Evolutionary conservation across 2,888 invertebrate genomes (phyloP), one percentile per base, ranked within the genome.

Genomic region (Rambutsinella grinnellia): DNA sequence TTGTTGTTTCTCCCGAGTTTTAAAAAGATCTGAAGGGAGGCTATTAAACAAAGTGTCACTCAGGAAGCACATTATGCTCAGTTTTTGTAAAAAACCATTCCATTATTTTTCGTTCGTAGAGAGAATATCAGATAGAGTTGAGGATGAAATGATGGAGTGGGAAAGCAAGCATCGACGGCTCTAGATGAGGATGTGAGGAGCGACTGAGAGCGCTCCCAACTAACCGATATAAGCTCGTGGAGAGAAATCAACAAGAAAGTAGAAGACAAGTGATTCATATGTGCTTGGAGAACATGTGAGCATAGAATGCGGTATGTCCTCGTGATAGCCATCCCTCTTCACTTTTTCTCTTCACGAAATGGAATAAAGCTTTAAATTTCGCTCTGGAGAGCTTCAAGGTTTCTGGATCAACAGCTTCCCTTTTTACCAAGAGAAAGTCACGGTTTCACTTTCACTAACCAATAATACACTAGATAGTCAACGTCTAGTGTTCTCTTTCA

Each of bases 221-320:
- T 56, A 54, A 54, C 53, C 47, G 60, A 53, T 60, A 58, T 76
- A 76, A 76, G 76, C 70, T 65, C 36, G 53, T 57, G 54, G 36
- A 76, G 65, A 76, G 54, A 76, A 76, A 66, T 76, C 76, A 76
- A 76, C 76, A 76, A 76, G 76, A 76, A 76, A 76, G 70, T 76
- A 76, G 60, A 61, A 70, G 60, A 76, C 49, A 58, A 76, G 66
- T 70, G 56, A 76, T 70, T 66, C 76, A 70, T 76, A 65, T 66
- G 57, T 70, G 44, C 66, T 51, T 54, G 65, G 60, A 60, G 53
- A 54, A 26, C 36, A 53, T 66, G 54, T 44, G 44, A 53, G 66
- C 53, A 23, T 54, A 44, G 23, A 15, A 44, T 56, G 56, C 44
- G 44, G 46, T 27, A 57, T 27, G 53, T 47, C 28, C 23, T 26